Conservation (phyloP, 2,888 invertebrate species). For the Branchipolynoe longqiensis region DNA sequence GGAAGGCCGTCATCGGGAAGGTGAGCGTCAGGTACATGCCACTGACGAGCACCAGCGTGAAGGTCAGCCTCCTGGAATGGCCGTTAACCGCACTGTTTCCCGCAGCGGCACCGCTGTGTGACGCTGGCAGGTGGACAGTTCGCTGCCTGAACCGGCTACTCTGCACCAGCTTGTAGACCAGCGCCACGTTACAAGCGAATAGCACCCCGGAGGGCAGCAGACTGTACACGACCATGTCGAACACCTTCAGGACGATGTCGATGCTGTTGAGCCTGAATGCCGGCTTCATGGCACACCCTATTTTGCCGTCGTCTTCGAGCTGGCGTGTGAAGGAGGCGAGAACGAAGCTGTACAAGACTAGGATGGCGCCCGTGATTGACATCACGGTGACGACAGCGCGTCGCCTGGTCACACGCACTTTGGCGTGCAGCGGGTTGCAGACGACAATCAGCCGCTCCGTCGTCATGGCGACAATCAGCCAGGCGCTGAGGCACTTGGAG, state of each 20-base stretch:
- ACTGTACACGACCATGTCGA: conserved; percentile 14
- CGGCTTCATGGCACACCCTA: not conserved
- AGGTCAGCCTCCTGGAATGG: conserved; percentile 20
- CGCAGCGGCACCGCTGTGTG: not conserved
- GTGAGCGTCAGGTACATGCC: conserved; percentile 7
- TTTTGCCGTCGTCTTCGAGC: not conserved
- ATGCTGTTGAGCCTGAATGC: not conserved
- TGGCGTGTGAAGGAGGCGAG: not conserved
- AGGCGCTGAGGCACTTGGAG: conserved; percentile 38
- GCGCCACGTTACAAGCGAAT: conserved; percentile 1
- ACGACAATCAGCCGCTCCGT: conserved; percentile 22
- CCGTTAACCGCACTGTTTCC: not conserved
- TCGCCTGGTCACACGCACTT: not conserved
- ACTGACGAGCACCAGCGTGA: conserved; percentile 16
- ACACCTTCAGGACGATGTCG: not conserved
- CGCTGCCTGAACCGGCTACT: conserved; percentile 9
- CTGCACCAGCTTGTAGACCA: conserved; percentile 33
- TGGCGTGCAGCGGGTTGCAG: conserved; percentile 13
- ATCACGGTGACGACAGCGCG: not conserved
- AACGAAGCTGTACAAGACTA: not conserved
- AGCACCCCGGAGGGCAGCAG: not conserved
- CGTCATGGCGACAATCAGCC: conserved; percentile 31
- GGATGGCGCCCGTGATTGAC: not conserved
- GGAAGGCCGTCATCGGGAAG: conserved; percentile 2
- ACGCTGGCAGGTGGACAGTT: too few relatives aligned